Base-by-base conservation (phyloP, 2,888 invertebrate species). In the Meiosimyza platycephala region DNA sequence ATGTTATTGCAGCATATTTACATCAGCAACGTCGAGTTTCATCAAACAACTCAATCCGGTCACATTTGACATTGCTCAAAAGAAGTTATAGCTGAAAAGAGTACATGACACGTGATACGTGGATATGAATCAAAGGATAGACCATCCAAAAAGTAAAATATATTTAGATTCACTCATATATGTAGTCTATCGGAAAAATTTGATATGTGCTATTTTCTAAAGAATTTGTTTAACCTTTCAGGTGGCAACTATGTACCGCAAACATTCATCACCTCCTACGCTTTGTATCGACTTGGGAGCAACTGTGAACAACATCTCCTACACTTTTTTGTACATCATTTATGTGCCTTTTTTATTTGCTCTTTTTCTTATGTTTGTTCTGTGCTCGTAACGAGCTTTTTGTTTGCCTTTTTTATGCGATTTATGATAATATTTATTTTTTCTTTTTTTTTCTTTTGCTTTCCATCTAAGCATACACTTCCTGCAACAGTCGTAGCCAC, bases 351-450 rank as follows among this genome's bases (percentile, higher is more conserved):
- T 18, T 57, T 57, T n/a, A 12, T 57, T 15, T 62, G 16, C 60
- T 60, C 33, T 40, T 28, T 62, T 40, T 6, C 40, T 40, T 40
- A 22, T 64, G 64, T 64, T 64, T 48, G 22, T 52, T 50, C 18
- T 51, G 18, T 40, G 64, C 64, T 22, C 13, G 50, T 64, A 18
- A 22, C 51, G 51, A 51, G 22, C 28, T 64, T 51, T 64, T 64
- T 50, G 50, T 50, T 64, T 64, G 64, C 51, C 22, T 51, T 64
- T 51, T 64, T 48, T 28, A 28, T 28, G 40, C 51, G 64, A 51
- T 64, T 64, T 64, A 64, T 64, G 64, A 64, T 64, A 64, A 64
- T 64, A 22, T 64, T 64, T 64, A 51, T 51, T 50, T 64, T 64
- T 13, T 28, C 28, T 12, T 4, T 3, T 22, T n/a, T 22, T 57